Evolutionary conservation across 2,888 invertebrate genomes (phyloP).

Genomic region (Xanthia icteritia): DNA sequence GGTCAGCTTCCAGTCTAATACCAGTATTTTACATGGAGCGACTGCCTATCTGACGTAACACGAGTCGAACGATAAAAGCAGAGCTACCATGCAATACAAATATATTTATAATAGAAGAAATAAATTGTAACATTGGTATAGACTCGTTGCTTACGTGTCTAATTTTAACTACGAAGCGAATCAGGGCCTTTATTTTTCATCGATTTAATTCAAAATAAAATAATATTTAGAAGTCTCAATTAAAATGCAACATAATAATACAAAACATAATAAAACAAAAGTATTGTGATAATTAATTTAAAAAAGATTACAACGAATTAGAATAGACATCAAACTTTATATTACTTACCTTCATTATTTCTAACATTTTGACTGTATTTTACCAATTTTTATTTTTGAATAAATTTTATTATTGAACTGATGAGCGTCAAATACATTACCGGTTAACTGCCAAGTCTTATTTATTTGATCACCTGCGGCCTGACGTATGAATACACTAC

Average conservation of each 20-base stretch:
- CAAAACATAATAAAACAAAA: too few species aligned
- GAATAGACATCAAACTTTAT: constrained; percentile 8
- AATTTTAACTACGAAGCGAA: neutral
- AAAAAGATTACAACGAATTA: neutral
- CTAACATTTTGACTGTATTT: too few species aligned
- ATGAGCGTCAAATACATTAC: constrained; percentile 33
- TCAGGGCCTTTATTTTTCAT: neutral
- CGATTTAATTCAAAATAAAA: constrained; percentile 3
- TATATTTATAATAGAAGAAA: neutral
- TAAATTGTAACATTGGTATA: neutral
- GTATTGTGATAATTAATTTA: too few species aligned
- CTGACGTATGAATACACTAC: constrained; percentile 10
- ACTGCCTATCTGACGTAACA: neutral
- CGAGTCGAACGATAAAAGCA: neutral
- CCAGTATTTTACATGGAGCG: neutral
- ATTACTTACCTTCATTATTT: too few species aligned
- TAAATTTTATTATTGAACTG: neutral
- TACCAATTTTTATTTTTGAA: too few species aligned
- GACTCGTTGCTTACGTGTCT: neutral
- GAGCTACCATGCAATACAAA: constrained; percentile 6
- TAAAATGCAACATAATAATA: constrained; percentile 2
- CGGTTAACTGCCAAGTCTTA: constrained; percentile 28
- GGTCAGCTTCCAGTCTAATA: neutral
- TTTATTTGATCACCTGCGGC: constrained; percentile 53
- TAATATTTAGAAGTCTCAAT: neutral